Percentiles rank a stretch among this genome's conserved stretches.
Conservation (phyloP, 2,888 invertebrate genomes). For the Plebejus argus region DNA sequence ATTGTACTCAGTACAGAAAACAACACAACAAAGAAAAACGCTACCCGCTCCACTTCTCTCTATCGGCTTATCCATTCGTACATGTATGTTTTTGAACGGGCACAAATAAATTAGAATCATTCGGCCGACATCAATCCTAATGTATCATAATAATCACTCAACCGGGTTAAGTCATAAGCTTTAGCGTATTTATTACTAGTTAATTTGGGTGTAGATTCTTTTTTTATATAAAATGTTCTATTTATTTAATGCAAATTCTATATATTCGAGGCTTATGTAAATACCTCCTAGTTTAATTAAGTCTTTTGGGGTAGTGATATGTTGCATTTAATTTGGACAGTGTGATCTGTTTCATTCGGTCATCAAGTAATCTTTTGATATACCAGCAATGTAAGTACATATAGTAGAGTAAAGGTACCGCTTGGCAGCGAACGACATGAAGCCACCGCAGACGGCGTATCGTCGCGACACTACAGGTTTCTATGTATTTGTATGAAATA, state of each 20-base stretch:
- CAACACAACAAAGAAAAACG: background rate
- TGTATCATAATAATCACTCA: constrained; percentile 76
- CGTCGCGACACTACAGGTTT: too few species aligned
- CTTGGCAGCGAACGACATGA: too few species aligned
- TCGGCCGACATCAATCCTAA: constrained; percentile 37
- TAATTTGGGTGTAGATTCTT: constrained; percentile 37
- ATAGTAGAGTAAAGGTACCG: background rate
- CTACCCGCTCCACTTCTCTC: constrained; percentile 21
- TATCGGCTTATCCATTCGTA: background rate
- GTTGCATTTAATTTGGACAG: constrained; percentile 76
- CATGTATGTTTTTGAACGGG: constrained; percentile 41
- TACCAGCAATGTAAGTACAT: background rate
- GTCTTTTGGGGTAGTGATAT: constrained; percentile 61
- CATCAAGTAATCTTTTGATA: background rate
- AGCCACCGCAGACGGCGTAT: too few species aligned
- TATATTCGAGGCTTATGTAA: constrained; percentile 69
- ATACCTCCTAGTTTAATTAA: constrained; percentile 60
- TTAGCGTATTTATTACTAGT: constrained; percentile 69
- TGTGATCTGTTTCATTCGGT: constrained; percentile 23
- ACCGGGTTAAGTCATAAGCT: constrained; percentile 60
- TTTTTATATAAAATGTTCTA: constrained; percentile 52
- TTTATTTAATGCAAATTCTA: constrained; percentile 68
- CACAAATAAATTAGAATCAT: constrained; percentile 48
- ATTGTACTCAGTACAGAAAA: background rate
- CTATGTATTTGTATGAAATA: too few species aligned